These are phyloP conservation scores for Halocynthia roretzi DNA, from an alignment of 23 tunicate genomes.

Conservation along the genomic window DNA sequence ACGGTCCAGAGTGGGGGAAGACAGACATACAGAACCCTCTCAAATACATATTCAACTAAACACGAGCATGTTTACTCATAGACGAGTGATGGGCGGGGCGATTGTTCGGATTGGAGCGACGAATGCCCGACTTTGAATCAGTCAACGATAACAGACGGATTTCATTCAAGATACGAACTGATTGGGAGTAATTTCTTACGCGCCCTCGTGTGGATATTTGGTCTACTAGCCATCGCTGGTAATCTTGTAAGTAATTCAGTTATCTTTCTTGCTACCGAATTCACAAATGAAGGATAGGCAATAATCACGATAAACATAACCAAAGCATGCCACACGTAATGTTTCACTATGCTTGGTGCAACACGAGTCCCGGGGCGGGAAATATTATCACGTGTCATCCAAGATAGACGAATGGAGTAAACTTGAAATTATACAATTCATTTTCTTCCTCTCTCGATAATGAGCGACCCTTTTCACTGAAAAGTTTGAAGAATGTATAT, in stretches of 20 bases:
- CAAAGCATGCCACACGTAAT: too few relatives aligned
- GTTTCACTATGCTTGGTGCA: neutral
- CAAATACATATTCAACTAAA: neutral
- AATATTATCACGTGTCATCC: neutral
- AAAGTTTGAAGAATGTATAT: too few relatives aligned
- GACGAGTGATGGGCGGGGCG: conserved; percentile 73
- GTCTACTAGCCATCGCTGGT: conserved; percentile 52
- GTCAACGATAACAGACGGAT: conserved; percentile 3
- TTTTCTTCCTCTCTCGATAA: too few relatives aligned
- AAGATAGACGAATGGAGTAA: too few relatives aligned
- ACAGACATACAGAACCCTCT: neutral
- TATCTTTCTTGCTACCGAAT: too few relatives aligned
- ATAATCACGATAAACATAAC: too few relatives aligned
- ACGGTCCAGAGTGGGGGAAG: neutral
- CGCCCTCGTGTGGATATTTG: conserved; percentile 81
- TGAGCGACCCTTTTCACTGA: too few relatives aligned
- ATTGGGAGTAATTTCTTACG: conserved; percentile 62
- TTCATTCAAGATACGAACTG: conserved; percentile 40
- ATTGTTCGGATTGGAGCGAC: conserved; percentile 93
- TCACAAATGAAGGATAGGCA: too few relatives aligned
- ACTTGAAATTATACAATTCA: too few relatives aligned
- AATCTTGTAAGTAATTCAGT: conserved; percentile 37
- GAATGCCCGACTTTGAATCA: conserved; percentile 65
- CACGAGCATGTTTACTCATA: conserved; percentile 3
- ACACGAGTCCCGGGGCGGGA: neutral